Evolutionary conservation across 2,113 vertebrate species (phyloP).

Genomic region (Phasianus colchicus): DNA sequence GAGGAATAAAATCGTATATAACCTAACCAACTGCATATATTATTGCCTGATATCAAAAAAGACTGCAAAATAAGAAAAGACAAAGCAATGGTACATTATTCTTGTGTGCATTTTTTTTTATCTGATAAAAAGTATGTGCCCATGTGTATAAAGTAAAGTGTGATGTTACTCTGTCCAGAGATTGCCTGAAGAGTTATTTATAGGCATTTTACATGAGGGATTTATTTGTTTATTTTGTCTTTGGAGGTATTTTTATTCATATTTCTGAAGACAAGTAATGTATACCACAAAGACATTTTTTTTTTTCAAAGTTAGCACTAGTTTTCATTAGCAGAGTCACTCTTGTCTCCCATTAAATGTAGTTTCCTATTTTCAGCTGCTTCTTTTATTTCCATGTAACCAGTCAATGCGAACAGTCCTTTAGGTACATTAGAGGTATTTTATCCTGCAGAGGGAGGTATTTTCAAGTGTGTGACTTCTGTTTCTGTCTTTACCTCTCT

Average conservation of each 20-base stretch:
- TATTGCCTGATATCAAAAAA: not conserved
- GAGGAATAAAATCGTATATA: not conserved
- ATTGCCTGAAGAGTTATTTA: not conserved
- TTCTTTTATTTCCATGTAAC: not conserved
- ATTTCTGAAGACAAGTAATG: not conserved
- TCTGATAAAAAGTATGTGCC: not conserved
- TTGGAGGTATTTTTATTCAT: not conserved
- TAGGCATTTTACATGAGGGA: not conserved
- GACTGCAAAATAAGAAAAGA: not conserved
- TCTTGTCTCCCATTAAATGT: not conserved
- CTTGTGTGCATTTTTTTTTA: not conserved
- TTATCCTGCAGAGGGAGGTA: not conserved
- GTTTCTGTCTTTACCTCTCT: not conserved
- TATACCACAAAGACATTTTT: not conserved
- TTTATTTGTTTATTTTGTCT: not conserved
- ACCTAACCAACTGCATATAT: not conserved
- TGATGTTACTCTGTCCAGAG: not conserved
- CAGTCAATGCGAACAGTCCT: not conserved
- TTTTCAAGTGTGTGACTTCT: not conserved
- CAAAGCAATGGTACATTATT: not conserved
- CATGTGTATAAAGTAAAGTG: not conserved
- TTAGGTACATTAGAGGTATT: not conserved
- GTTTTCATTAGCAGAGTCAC: not conserved
- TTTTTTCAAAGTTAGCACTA: not conserved
- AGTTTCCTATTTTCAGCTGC: not conserved